A percentile compares a stretch with the other conserved stretches of the same genome.
Conservation (phyloP, 2,797 vertebrate genomes). For the Etheostoma perlongum region DNA sequence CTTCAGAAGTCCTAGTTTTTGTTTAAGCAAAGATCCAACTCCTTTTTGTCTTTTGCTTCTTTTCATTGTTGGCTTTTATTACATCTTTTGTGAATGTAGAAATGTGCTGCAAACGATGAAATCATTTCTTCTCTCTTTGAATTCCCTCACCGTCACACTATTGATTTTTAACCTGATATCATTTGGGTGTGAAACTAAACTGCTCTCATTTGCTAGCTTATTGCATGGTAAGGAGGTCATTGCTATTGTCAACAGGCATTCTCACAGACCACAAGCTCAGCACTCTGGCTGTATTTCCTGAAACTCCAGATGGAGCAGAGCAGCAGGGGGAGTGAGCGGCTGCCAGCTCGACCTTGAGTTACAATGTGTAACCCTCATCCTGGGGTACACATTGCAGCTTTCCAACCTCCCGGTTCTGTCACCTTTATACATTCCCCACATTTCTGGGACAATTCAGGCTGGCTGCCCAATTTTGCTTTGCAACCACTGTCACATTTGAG, state of each 20-base stretch:
- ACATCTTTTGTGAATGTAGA: slow-evolving; percentile 12
- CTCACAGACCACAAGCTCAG: slow-evolving; percentile 64
- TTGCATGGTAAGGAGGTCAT: slow-evolving; percentile 57
- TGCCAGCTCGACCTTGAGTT: slow-evolving; percentile 62
- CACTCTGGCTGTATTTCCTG: slow-evolving; percentile 53
- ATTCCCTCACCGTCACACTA: slow-evolving; percentile 5
- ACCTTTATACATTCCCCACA: slow-evolving; percentile 53
- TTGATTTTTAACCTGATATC: slow-evolving; percentile 26
- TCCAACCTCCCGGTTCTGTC: slow-evolving; percentile 40
- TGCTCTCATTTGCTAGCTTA: slow-evolving; percentile 46
- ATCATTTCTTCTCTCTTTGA: not conserved
- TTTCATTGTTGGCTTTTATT: slow-evolving; percentile 24
- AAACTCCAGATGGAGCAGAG: slow-evolving; percentile 73
- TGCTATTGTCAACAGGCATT: slow-evolving; percentile 57
- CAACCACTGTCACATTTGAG: slow-evolving; percentile 13
- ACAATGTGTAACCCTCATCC: slow-evolving; percentile 29
- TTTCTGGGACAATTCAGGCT: slow-evolving; percentile 56
- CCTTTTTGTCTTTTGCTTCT: slow-evolving; percentile 7
- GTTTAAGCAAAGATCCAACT: slow-evolving; percentile 18
- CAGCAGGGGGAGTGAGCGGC: slow-evolving; percentile 54
- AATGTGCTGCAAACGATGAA: slow-evolving; percentile 11
- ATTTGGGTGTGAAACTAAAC: slow-evolving; percentile 28
- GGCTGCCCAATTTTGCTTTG: slow-evolving; percentile 25
- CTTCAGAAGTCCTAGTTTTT: slow-evolving; percentile 72
- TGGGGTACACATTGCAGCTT: slow-evolving; percentile 39